Percentiles rank a stretch among this genome's conserved stretches.
Conservation (phyloP, 2,797 vertebrate genomes). For the Brachymystax lenok region DNA sequence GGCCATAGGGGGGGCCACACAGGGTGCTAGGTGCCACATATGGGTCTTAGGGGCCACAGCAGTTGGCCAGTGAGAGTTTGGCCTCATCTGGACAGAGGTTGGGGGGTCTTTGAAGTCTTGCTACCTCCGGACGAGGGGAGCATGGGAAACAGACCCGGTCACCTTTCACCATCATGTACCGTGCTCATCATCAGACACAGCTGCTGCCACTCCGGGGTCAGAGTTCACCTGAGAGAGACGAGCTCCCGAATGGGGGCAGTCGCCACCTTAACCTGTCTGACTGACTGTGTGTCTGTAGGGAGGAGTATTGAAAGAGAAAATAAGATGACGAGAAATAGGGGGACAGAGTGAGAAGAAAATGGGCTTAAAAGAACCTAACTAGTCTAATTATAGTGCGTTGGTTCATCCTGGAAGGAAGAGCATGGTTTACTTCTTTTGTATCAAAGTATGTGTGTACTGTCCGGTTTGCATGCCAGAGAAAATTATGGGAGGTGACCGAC, state of each 20-base stretch:
- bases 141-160: constrained; percentile 62
- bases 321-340: constrained; percentile 27
- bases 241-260: constrained; percentile 28
- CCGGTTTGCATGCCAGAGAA: constrained; percentile 53
- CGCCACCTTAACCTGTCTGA: constrained; percentile 45
- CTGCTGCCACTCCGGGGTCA: constrained; percentile 49
- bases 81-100: constrained; percentile 60
- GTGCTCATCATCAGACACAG: constrained; percentile 45
- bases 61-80: constrained; percentile 49
- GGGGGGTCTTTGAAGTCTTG: constrained; percentile 62
- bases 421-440: constrained; percentile 63
- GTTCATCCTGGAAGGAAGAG: constrained; percentile 63
- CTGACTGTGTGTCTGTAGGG: constrained; percentile 43
- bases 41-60: background rate
- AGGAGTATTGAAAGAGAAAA: constrained; percentile 29
- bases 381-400: constrained; percentile 46
- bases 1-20: too few relatives aligned
- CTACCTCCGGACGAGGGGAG: constrained; percentile 39
- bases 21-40: too few relatives aligned
- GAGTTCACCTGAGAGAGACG: constrained; percentile 39
- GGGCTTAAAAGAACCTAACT: constrained; percentile 28
- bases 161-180: constrained; percentile 61
- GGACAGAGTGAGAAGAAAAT: constrained; percentile 5
- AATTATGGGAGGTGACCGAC: constrained; percentile 52
- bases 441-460: constrained; percentile 61